Evolutionary conservation across 1,140 invertebrate genomes (phyloP).

Genomic region (Drosophila ananassae): DNA sequence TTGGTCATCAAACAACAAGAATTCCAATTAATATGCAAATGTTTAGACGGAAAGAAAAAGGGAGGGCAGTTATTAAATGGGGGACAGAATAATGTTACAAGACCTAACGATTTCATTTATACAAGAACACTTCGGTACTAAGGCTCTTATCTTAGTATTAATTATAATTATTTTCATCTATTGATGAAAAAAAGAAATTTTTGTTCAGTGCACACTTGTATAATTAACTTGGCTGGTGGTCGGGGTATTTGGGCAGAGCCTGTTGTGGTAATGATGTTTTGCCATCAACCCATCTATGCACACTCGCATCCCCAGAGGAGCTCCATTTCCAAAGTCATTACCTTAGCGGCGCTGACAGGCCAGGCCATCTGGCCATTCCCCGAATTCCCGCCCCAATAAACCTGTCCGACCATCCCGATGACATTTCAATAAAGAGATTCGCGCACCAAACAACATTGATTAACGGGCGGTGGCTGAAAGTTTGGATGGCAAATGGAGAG

Average conservation of each 20-base stretch:
- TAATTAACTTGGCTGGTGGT: conserved; percentile 37
- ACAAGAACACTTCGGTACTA: not conserved
- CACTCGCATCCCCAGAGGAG: conserved; percentile 16
- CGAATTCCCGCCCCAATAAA: conserved; percentile 15
- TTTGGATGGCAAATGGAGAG: conserved; percentile 1
- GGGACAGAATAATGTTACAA: not conserved
- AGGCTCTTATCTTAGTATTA: not conserved
- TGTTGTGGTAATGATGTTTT: conserved; percentile 4
- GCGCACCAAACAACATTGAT: conserved; percentile 43
- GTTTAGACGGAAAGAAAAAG: not conserved
- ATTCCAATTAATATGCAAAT: conserved; percentile 74
- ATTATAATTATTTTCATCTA: not conserved
- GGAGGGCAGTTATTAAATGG: not conserved
- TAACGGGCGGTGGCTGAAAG: conserved; percentile 11
- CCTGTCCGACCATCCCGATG: conserved; percentile 22
- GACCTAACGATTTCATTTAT: not conserved
- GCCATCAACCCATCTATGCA: conserved; percentile 1
- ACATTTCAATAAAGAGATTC: conserved; percentile 44
- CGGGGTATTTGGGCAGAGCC: not conserved
- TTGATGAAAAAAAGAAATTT: not conserved
- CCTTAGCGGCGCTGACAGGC: conserved; percentile 37
- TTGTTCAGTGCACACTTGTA: conserved; percentile 5
- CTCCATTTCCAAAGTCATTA: conserved; percentile 38
- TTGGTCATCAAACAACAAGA: conserved; percentile 50
- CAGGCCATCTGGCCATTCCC: conserved; percentile 16